Base-by-base conservation (phyloP, 2,888 invertebrate species). In the Cheiracanthium punctorium region DNA sequence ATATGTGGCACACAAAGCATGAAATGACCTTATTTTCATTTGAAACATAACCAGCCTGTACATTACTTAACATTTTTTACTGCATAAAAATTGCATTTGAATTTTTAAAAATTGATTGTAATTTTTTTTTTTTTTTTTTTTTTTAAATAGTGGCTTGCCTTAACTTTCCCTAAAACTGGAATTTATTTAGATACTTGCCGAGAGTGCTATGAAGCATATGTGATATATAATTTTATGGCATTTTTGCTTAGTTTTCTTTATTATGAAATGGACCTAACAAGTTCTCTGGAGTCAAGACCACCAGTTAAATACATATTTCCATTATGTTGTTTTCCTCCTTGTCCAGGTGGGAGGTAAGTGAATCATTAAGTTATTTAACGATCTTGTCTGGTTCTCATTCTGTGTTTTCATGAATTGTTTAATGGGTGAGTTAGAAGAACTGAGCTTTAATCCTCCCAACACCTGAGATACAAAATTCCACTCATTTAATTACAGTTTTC, bases 131-230 rank as follows among this genome's bases (percentile, higher is more conserved):
- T n/a, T n/a, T n/a, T n/a, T n/a, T n/a, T n/a, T n/a, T n/a, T n/a
- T n/a, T n/a, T n/a, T n/a, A n/a, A n/a, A n/a, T 91, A 95, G 95
- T 97, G 96, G 96, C 93, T 97, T 90, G 98, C 98, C 1, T 92
- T 98, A 88, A 93, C 95, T 75, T 97, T 96, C 91, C 97, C 97
- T 0, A 94, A 95, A 89, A 95, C 95, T 90, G 96, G 97, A 58
- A 97, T 98, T 89, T 98, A 98, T 91, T 94, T 98, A 91, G 98
- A 98, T 92, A 96, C 97, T 90, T 92, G 96, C 75, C 93, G 98
- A 91, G 98, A 98, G 93, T 98, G 98, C 91, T 98, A 98, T 91
- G 98, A 98, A 93, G 98, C 98, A 0, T 98, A 98, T 93, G 98
- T 98, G 1, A 98, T 98, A 90, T 98, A 98, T 92, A 98, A 98